Conservation (phyloP, 1,140 invertebrate genomes). For the Drosophila auraria region DNA sequence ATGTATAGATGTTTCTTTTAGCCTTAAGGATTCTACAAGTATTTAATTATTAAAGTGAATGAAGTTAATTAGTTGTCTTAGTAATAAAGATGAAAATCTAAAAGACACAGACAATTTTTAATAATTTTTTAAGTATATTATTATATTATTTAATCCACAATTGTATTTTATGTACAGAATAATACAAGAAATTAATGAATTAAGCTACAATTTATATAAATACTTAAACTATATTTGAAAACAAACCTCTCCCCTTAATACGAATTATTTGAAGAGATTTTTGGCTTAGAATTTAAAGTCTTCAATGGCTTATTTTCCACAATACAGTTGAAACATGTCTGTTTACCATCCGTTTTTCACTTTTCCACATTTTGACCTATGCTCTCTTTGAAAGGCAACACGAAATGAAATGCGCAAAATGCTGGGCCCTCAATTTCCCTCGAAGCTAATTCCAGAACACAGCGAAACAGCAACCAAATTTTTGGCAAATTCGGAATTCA, state of each 20-base stretch:
- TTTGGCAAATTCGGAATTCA: conserved; percentile 28
- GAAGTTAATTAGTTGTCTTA: too few relatives aligned
- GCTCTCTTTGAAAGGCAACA: conserved; percentile 16
- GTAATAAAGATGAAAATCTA: too few relatives aligned
- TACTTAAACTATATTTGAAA: not conserved
- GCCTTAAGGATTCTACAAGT: not conserved
- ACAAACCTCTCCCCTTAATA: not conserved
- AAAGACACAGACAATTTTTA: too few relatives aligned
- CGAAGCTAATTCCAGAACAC: conserved; percentile 11
- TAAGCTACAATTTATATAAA: too few relatives aligned
- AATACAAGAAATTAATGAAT: too few relatives aligned
- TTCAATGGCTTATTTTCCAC: not conserved
- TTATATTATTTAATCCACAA: too few relatives aligned
- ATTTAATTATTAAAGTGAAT: not conserved
- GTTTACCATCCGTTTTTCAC: conserved; percentile 8
- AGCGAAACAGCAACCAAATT: conserved; percentile 16
- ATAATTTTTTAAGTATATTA: too few relatives aligned
- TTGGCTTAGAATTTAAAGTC: not conserved
- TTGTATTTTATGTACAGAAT: too few relatives aligned
- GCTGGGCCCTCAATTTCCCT: conserved; percentile 18
- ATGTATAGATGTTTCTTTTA: not conserved
- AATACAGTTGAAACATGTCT: not conserved
- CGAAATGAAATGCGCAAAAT: conserved; percentile 39
- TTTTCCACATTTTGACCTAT: conserved; percentile 8
- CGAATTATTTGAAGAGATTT: not conserved